Conservation (phyloP, 2,113 vertebrate species). For the Serilophus lunatus region DNA sequence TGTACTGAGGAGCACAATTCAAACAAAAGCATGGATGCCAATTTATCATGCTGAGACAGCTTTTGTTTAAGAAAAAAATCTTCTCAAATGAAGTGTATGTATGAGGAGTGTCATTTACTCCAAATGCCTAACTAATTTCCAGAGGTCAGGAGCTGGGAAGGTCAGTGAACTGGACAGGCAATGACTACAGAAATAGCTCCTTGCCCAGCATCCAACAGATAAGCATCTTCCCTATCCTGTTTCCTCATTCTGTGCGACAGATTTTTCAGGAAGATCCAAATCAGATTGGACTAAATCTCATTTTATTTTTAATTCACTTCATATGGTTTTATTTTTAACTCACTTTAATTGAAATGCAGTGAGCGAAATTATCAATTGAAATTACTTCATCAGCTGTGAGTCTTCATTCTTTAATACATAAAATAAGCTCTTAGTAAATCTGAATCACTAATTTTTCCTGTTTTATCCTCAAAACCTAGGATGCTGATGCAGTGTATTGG, state of each 20-base stretch:
- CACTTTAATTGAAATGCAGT: slow-evolving; percentile 39
- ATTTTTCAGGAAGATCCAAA: slow-evolving; percentile 30
- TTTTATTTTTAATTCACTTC: slow-evolving; percentile 52
- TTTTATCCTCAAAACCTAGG: not conserved
- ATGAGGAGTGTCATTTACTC: not conserved
- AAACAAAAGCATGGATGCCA: not conserved
- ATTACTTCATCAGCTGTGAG: slow-evolving; percentile 42
- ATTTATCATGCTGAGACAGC: not conserved
- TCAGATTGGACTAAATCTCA: not conserved
- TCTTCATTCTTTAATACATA: slow-evolving; percentile 4
- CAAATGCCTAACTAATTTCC: not conserved
- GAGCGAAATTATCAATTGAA: slow-evolving; percentile 43
- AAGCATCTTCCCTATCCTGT: not conserved
- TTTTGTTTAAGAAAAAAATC: not conserved
- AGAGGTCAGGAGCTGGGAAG: not conserved
- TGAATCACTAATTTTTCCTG: not conserved
- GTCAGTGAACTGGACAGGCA: not conserved
- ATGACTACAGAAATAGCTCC: not conserved
- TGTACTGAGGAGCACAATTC: not conserved
- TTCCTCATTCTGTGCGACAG: not conserved
- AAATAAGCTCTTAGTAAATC: slow-evolving; percentile 17
- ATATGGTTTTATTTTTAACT: slow-evolving; percentile 48
- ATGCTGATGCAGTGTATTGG: not conserved
- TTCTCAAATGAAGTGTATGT: not conserved
- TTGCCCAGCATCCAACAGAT: not conserved